These are phyloP conservation scores for Lathronympha strigana DNA, from an alignment of 2,888 invertebrate genomes.

Conservation along the genomic window DNA sequence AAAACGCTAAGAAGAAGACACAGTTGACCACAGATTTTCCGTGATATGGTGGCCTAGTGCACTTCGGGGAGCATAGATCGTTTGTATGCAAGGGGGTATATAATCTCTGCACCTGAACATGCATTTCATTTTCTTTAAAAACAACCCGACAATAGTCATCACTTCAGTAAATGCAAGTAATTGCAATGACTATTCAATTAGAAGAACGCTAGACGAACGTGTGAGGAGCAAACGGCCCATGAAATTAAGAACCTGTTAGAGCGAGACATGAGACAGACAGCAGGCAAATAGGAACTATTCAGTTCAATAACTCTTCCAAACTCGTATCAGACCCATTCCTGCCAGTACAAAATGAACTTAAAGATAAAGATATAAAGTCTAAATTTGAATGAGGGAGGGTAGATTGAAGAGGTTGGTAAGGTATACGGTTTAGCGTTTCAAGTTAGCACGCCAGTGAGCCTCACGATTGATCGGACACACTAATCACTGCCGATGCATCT, in stretches of 20 bases:
- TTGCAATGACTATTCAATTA: conserved; percentile 25
- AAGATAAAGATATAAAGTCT: not conserved
- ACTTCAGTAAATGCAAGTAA: not conserved
- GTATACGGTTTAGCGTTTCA: conserved; percentile 54
- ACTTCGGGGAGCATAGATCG: too few relatives aligned
- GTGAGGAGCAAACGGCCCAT: conserved; percentile 67
- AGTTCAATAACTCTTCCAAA: not conserved
- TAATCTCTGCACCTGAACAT: too few relatives aligned
- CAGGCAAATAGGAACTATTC: conserved; percentile 69
- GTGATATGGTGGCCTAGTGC: too few relatives aligned
- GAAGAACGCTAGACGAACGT: conserved; percentile 44
- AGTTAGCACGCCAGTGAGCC: conserved; percentile 51
- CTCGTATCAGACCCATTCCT: not conserved
- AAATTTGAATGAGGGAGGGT: not conserved
- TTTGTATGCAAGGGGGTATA: too few relatives aligned
- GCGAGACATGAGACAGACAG: conserved; percentile 60
- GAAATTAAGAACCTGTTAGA: conserved; percentile 76
- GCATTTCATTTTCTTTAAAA: too few relatives aligned
- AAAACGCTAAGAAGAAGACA: too few relatives aligned
- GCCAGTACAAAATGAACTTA: not conserved
- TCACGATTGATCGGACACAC: conserved; percentile 56
- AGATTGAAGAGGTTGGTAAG: not conserved
- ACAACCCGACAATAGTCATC: not conserved
- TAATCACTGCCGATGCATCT: conserved; percentile 44
- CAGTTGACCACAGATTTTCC: too few relatives aligned